These are phyloP conservation scores for Catharus bicknelli DNA, from an alignment of 2,113 vertebrate genomes.

Conservation along the genomic window DNA sequence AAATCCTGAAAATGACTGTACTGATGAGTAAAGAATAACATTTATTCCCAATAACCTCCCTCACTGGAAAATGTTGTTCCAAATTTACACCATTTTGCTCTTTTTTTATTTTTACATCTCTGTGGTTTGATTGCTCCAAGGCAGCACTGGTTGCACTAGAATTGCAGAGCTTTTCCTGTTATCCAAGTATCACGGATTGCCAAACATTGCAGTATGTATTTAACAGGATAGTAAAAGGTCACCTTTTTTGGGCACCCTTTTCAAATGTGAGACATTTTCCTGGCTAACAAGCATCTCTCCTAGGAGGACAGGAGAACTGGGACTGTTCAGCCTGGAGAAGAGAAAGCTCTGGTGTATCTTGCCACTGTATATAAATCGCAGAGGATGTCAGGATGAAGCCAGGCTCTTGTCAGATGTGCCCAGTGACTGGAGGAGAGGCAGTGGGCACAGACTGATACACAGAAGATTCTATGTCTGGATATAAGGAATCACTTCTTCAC, in stretches of 20 bases:
- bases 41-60: background rate
- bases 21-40: background rate
- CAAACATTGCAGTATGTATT: background rate
- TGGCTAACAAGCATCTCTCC: background rate
- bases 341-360: background rate
- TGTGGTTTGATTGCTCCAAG: background rate
- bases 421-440: background rate
- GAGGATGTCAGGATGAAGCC: background rate
- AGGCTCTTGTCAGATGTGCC: background rate
- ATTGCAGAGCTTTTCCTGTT: background rate
- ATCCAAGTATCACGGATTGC: background rate
- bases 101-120: background rate
- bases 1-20: background rate
- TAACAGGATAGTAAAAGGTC: background rate
- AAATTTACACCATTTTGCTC: background rate
- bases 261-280: background rate
- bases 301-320: background rate
- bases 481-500: background rate
- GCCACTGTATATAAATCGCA: background rate
- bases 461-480: background rate
- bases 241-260: background rate
- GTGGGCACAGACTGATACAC: background rate
- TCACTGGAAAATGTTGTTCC: background rate
- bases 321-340: background rate
- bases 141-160: background rate